These are phyloP conservation scores for Rosalia funebris DNA, from an alignment of 2,888 invertebrate genomes.

Conservation along the genomic window DNA sequence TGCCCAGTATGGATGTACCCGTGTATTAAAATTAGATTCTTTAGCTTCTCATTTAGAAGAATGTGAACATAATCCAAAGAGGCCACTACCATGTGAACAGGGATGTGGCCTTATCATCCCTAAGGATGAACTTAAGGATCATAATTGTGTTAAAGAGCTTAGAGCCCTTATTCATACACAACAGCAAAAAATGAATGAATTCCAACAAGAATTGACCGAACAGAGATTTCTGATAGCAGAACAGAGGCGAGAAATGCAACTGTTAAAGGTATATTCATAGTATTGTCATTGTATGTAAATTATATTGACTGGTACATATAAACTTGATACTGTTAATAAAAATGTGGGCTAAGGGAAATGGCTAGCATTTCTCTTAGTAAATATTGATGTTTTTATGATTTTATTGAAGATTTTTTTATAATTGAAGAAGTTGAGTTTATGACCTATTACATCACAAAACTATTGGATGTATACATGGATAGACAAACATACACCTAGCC, in stretches of 20 bases:
- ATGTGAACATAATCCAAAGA: slow-evolving; percentile 94
- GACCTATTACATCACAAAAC: too few species aligned
- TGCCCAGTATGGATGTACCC: slow-evolving; percentile 84
- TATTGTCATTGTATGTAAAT: slow-evolving; percentile 16
- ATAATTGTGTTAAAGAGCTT: slow-evolving; percentile 92
- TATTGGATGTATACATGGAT: too few species aligned
- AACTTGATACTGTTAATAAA: too few species aligned
- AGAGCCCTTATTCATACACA: slow-evolving; percentile 85
- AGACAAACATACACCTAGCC: too few species aligned
- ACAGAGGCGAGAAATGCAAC: slow-evolving; percentile 86
- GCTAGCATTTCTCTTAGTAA: too few species aligned
- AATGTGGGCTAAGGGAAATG: too few species aligned
- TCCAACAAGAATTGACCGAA: slow-evolving; percentile 87
- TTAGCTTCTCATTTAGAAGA: slow-evolving; percentile 87
- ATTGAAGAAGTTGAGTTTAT: too few species aligned
- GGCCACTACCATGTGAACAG: slow-evolving; percentile 91
- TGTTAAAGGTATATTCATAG: slow-evolving; percentile 80
- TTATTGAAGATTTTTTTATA: too few species aligned
- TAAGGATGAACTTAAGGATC: slow-evolving; percentile 93
- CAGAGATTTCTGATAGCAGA: slow-evolving; percentile 89
- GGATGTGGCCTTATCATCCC: slow-evolving; percentile 95
- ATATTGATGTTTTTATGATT: too few species aligned
- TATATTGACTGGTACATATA: too few species aligned
- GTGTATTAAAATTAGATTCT: slow-evolving; percentile 86
- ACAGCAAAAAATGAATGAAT: slow-evolving; percentile 85